Conservation (phyloP, 1,140 invertebrate genomes). For the Achatina immaculata region DNA sequence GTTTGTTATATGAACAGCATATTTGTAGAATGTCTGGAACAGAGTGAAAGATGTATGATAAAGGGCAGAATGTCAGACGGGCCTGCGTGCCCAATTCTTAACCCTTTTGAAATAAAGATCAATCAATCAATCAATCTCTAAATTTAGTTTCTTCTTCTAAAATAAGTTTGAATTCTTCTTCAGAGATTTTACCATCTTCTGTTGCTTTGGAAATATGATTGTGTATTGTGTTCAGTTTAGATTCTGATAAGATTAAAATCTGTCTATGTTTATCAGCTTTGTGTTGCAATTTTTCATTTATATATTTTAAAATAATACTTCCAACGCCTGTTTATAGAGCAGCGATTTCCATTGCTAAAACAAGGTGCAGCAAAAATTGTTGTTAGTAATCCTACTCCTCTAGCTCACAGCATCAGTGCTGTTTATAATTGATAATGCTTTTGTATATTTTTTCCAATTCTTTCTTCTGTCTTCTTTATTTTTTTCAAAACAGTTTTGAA, state of each 20-base stretch:
- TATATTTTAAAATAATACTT: constrained; percentile 1
- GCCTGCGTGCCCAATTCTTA: too few relatives aligned
- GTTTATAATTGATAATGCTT: not conserved
- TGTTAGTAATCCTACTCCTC: too few relatives aligned
- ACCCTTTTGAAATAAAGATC: too few relatives aligned
- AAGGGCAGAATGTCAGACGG: too few relatives aligned
- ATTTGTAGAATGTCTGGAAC: too few relatives aligned
- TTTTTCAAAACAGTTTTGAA: constrained; percentile 19
- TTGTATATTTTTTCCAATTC: constrained; percentile 6
- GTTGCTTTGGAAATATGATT: constrained; percentile 12
- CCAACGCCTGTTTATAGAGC: not conserved
- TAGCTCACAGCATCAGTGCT: not conserved
- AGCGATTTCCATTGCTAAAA: not conserved
- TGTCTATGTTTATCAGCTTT: constrained; percentile 4
- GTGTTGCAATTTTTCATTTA: constrained; percentile 10
- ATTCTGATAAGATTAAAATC: constrained; percentile 13
- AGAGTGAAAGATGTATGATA: too few relatives aligned
- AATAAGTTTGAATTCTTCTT: constrained; percentile 17
- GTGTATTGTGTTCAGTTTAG: not conserved
- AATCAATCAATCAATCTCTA: too few relatives aligned
- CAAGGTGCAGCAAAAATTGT: not conserved
- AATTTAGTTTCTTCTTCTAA: constrained; percentile 8
- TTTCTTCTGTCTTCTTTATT: constrained; percentile 17
- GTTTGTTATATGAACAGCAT: too few relatives aligned
- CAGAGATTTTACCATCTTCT: constrained; percentile 2